Percentiles rank a stretch among this genome's conserved stretches.
Conservation (phyloP, 2,888 invertebrate genomes). For the Dicyrtomina minuta region DNA sequence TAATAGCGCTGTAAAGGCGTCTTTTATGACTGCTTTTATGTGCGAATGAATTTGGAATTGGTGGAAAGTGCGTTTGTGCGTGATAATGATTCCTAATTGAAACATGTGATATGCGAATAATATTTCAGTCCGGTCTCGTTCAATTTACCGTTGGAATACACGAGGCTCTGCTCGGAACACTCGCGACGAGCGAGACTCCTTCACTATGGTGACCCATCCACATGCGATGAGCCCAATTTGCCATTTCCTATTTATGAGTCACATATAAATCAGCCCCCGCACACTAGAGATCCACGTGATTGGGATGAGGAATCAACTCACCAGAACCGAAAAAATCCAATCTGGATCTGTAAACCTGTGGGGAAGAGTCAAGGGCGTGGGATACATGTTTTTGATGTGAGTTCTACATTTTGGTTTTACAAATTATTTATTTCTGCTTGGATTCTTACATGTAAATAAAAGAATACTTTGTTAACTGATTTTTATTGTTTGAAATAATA, state of each 20-base stretch:
- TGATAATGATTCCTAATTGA: no score
- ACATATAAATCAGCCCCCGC: no score
- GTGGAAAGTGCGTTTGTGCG: background rate
- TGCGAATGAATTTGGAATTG: no score
- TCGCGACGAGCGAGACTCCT: conserved; percentile 59
- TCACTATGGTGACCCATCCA: conserved; percentile 2
- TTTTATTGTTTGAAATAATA: conserved; percentile 35
- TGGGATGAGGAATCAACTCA: background rate
- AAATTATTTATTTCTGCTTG: background rate
- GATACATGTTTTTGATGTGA: conserved; percentile 77
- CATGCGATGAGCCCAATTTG: conserved; percentile 6
- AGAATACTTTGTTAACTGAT: background rate
- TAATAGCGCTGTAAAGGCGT: no score
- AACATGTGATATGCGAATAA: no score
- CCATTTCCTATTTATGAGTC: no score
- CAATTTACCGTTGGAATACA: conserved; percentile 80
- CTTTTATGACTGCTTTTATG: no score
- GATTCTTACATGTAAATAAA: background rate
- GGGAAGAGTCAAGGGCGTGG: conserved; percentile 82
- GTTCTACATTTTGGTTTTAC: conserved; percentile 36
- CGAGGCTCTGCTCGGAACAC: conserved; percentile 78
- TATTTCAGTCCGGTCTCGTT: conserved; percentile 78
- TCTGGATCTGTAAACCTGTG: conserved; percentile 85
- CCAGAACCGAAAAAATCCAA: conserved; percentile 57
- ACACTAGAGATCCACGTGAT: no score